Evolutionary conservation across 2,113 vertebrate species (phyloP).

Genomic region (Ptyas mucosa): DNA sequence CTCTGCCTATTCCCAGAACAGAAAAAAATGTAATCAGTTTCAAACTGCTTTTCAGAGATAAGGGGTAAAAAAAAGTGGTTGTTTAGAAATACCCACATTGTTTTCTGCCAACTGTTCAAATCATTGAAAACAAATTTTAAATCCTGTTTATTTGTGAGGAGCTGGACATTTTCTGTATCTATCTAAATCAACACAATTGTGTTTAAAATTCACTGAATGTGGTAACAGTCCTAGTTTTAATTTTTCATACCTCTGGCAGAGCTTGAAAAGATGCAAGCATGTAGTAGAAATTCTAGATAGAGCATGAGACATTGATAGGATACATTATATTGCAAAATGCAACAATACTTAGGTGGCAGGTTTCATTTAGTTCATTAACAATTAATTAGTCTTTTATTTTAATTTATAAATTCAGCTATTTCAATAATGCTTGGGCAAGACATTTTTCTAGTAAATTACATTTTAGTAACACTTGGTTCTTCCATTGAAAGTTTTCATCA

Average conservation of each 20-base stretch:
- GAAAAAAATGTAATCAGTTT: neutral
- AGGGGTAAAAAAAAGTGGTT: neutral
- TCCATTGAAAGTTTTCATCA: neutral
- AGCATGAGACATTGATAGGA: neutral
- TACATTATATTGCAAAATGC: neutral
- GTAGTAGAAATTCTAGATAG: neutral
- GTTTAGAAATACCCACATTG: neutral
- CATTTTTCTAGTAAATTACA: neutral
- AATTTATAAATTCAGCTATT: neutral
- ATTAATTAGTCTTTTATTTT: neutral
- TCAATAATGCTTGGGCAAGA: neutral
- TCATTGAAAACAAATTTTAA: neutral
- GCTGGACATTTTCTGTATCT: neutral
- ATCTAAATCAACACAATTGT: neutral
- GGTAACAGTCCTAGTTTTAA: neutral
- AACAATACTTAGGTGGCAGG: neutral
- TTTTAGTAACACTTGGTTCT: neutral
- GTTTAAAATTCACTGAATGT: neutral
- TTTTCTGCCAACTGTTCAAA: neutral
- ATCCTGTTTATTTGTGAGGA: neutral
- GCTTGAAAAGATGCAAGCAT: neutral
- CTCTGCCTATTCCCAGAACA: neutral
- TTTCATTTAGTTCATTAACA: neutral
- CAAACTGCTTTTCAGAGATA: neutral
- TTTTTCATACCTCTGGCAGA: neutral